Evolutionary conservation across 2,797 vertebrate genomes (phyloP).

Genomic region (Toxotes lorentzi): DNA sequence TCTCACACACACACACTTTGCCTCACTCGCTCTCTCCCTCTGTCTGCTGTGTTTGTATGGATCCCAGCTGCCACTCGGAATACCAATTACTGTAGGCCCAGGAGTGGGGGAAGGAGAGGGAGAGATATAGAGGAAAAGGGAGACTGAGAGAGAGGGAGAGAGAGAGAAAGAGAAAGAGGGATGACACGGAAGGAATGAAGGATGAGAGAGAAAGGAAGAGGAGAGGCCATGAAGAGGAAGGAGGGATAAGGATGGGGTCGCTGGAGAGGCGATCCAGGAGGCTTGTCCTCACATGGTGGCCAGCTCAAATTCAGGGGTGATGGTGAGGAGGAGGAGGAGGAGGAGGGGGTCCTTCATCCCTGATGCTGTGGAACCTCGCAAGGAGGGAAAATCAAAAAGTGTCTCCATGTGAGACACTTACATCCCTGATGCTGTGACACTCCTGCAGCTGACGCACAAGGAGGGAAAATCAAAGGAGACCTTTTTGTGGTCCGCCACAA

Average conservation of each 20-base stretch:
- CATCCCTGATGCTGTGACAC: conserved; percentile 72
- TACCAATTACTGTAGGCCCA: conserved; percentile 87
- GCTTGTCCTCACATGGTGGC: conserved; percentile 58
- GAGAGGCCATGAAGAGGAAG: conserved; percentile 6
- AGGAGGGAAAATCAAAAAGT: conserved; percentile 75
- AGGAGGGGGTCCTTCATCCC: conserved; percentile 26
- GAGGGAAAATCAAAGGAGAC: conserved; percentile 76
- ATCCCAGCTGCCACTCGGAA: conserved; percentile 89
- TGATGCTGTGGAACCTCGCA: conserved; percentile 52
- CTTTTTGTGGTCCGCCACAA: conserved; percentile 75
- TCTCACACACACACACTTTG: conserved; percentile 53
- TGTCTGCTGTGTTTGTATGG: conserved; percentile 86
- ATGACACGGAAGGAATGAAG: conserved; percentile 22
- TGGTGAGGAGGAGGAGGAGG: conserved; percentile 3
- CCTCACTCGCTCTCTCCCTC: conserved; percentile 68
- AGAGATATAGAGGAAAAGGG: conserved; percentile 35
- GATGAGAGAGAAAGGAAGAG: conserved; percentile 27
- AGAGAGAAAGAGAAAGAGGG: conserved; percentile 40
- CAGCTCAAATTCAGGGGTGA: conserved; percentile 41
- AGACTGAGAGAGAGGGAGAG: conserved; percentile 14
- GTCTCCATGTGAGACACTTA: conserved; percentile 65
- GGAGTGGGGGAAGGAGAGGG: conserved; percentile 73
- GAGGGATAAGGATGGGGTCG: conserved; percentile 11
- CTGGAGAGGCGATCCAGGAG: conserved; percentile 43
- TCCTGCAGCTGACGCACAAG: conserved; percentile 66